Evolutionary conservation across 2,888 invertebrate genomes (phyloP).

Genomic region (Trypoxylon attenuatum): DNA sequence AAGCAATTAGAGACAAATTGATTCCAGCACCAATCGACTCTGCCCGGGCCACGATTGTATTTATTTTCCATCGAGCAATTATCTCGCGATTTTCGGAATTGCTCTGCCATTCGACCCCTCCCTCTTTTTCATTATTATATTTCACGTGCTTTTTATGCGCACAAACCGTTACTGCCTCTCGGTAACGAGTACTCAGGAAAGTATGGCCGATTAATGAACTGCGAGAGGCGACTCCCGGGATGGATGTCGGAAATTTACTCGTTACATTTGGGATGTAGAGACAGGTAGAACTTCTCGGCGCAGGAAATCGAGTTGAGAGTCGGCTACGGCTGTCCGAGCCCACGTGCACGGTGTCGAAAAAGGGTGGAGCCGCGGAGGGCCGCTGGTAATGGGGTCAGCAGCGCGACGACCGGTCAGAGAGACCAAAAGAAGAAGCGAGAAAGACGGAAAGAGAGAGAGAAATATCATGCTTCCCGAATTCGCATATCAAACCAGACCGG

Average conservation of each 20-base stretch:
- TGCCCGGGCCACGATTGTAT: background rate
- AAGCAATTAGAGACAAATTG: constrained; percentile 15
- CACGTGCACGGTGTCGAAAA: constrained; percentile 37
- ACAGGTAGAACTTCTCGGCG: background rate
- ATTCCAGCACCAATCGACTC: constrained; percentile 1
- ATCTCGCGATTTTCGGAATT: constrained; percentile 2
- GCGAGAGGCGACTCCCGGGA: background rate
- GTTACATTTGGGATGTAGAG: background rate
- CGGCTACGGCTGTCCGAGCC: too few species aligned
- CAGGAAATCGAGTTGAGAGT: too few species aligned
- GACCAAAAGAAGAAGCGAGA: background rate
- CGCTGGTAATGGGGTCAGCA: constrained; percentile 35
- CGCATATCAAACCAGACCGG: constrained; percentile 28
- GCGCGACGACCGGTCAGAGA: constrained; percentile 25
- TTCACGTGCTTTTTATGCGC: background rate
- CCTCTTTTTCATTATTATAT: background rate
- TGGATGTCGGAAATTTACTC: too few species aligned
- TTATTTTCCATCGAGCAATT: background rate
- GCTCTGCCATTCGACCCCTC: background rate
- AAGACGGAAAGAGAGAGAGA: too few species aligned
- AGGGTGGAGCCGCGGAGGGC: constrained; percentile 16
- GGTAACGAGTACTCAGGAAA: too few species aligned
- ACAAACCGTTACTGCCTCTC: background rate
- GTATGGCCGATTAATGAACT: background rate
- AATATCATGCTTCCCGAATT: too few species aligned